Base-by-base conservation (phyloP, 2,113 vertebrate species). In the Procapra przewalskii region DNA sequence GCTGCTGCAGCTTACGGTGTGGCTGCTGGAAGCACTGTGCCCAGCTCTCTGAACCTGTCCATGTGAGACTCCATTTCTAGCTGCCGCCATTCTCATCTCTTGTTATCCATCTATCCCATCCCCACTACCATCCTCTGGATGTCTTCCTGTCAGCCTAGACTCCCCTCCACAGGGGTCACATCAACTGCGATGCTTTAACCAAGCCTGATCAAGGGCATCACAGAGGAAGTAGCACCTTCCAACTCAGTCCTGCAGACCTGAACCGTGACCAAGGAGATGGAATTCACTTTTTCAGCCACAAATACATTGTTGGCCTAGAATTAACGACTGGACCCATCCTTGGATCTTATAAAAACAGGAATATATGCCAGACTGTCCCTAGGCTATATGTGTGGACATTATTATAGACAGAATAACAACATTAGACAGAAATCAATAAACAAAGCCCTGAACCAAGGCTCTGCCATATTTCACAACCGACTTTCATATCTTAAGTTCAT, bases 131-230 rank as follows among this genome's bases (percentile, higher is more conserved):
- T 33, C 57, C 81, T 48, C 71, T 14, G 55, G 23, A 27, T 2
- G 79, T 12, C 91, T 19, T 86, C 55, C 27, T 23, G 7, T 14
- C 7, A 0, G 43, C 75, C 40, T 27, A 14, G 45, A 55, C 6
- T 7, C 80, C 59, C 23, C 9, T 16, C 8, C 1, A 3, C 3
- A 40, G 59, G 40, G 79, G 77, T 81, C 19, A 50, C 29, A 3
- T 7, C 0, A 17, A 48, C 17, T 16, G 8, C 0, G 52, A 23
- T 2, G 21, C 17, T 55, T 12, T 36, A 3, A 7, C 15, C 4
- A 5, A n/a, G 88, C 6, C n/a, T 0, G 0, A 15, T 17, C 21
- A 0, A 52, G 77, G 67, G 5, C 21, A 5, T 60, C 60, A 25
- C 29, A 23, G 11, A 33, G 29, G 43, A 71, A 40, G 7, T 1